These are phyloP conservation scores for Ambastaia sidthimunki DNA, from an alignment of 2,797 vertebrate species.

Conservation along the genomic window DNA sequence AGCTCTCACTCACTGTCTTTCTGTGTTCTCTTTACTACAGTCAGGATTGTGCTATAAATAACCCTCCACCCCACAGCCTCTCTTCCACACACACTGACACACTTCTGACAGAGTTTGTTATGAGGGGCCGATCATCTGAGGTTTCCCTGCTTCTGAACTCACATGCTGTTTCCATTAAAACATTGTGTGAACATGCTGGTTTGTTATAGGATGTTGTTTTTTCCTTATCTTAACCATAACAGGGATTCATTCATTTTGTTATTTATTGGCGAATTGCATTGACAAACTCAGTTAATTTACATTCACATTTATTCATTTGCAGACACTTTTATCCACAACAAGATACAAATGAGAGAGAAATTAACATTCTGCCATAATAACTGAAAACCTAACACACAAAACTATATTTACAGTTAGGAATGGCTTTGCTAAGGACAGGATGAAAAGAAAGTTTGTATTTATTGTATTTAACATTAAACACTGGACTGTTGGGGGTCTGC, in stretches of 20 bases:
- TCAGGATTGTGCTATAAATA: constrained; percentile 84
- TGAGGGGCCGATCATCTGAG: constrained; percentile 67
- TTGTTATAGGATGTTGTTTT: constrained; percentile 2
- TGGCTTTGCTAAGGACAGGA: too few species aligned
- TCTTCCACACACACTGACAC: constrained; percentile 44
- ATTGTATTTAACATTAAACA: too few species aligned
- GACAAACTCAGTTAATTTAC: background rate
- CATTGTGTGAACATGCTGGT: constrained; percentile 10
- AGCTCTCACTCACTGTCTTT: constrained; percentile 69
- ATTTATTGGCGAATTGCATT: background rate
- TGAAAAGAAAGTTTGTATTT: too few species aligned
- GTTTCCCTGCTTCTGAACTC: constrained; percentile 50
- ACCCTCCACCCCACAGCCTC: constrained; percentile 57
- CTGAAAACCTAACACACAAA: too few species aligned
- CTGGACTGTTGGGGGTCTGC: too few species aligned
- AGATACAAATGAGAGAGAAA: too few species aligned
- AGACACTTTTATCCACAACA: too few species aligned
- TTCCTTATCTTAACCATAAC: background rate
- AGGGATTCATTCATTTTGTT: background rate
- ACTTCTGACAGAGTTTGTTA: constrained; percentile 66
- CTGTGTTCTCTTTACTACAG: constrained; percentile 79
- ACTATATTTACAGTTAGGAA: too few species aligned
- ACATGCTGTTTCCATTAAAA: constrained; percentile 32
- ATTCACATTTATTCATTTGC: too few species aligned
- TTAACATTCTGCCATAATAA: too few species aligned